Base-by-base conservation (phyloP, 1,140 invertebrate genomes). In the Anastrepha obliqua region DNA sequence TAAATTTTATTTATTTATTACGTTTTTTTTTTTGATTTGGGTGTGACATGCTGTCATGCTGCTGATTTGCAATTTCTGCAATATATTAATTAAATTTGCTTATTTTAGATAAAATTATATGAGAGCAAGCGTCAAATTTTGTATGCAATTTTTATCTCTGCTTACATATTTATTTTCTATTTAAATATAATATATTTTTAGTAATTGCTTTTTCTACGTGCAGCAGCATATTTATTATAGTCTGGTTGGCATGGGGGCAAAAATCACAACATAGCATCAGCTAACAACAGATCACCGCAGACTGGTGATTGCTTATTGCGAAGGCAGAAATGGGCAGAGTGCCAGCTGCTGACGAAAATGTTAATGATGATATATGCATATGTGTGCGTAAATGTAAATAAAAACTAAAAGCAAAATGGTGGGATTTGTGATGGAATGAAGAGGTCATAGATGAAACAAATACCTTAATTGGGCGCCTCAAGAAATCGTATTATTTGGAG, bases 341-440 rank as follows among this genome's bases (percentile, higher is more conserved):
- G 67, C 67, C 67, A 74, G 39, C 15, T 74, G 44, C 67, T 74
- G 67, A 74, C 67, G 67, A 74, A 47, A 47, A n/a, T 47, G 17
- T 74, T n/a, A 6, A 39, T 74, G 67, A 74, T 17, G 39, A 42
- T 74, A 29, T 29, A 29, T 29, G 29, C 29, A 0, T 29, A 29
- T 29, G 29, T 29, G 29, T 29, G 29, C 1, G 42, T 42, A 17
- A 17, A 74, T 42, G 44, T 13, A 13, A 15, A 42, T 39, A 70
- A 44, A 70, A 70, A 2, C 6, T 70, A 42, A 44, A 44, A 42
- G 11, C 13, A 70, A 15, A 42, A 44, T 29, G 29, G 29, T 29
- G 29, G 29, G 29, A 29, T 29, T 29, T 29, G 29, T 29, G 29
- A 29, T 29, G 29, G 29, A 29, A 29, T 29, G 29, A 29, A 29